Evolutionary conservation across 64 coral and sea anemone species (phyloP), one percentile per base, ranked within the genome.

Genomic region (Orbicella faveolata): DNA sequence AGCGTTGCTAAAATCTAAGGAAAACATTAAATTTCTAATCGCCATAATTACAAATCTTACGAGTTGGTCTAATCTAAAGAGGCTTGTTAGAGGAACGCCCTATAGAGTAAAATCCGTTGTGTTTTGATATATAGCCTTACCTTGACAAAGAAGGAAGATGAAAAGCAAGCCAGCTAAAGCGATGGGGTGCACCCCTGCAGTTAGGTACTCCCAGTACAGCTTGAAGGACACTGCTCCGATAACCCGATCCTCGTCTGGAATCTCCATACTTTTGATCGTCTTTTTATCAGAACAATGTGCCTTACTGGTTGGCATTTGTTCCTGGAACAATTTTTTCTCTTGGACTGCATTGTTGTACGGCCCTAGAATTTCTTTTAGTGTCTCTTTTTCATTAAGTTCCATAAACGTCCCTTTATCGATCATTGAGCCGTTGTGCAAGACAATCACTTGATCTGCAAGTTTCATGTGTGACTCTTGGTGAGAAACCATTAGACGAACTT

Each of bases 191-290:
- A 81, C 25, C 61, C 87, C 92, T 34, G 79, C 80, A 21, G 34
- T 89, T 11, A 94, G 54, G n/a, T 88, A 94, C 30, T 79, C 68
- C 92, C 87, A 94, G 79, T 89, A 94, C 11, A 75, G 78, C 73
- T 70, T 84, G 61, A 65, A 94, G 2, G 75, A 79, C 61, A 89
- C 87, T 30, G 53, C 75, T 18, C 92, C 87, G 18, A 37, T 85
- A 52, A 11, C 23, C 33, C 67, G 75, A 12, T 84, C 87, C 41
- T 89, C 87, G 19, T 79, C 76, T 20, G 88, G 66, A 34, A 67
- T 86, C 41, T 57, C 25, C 76, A 80, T 87, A 73, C 66, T 81
- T 88, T 76, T 75, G 55, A 34, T 25, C 11, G 10, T 1, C 34
- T 34, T 76, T 53, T 77, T 77, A 9, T 63, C 72, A 35, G 34